Base-by-base conservation (phyloP, 2,888 invertebrate genomes). In the Polyploca ridens region DNA sequence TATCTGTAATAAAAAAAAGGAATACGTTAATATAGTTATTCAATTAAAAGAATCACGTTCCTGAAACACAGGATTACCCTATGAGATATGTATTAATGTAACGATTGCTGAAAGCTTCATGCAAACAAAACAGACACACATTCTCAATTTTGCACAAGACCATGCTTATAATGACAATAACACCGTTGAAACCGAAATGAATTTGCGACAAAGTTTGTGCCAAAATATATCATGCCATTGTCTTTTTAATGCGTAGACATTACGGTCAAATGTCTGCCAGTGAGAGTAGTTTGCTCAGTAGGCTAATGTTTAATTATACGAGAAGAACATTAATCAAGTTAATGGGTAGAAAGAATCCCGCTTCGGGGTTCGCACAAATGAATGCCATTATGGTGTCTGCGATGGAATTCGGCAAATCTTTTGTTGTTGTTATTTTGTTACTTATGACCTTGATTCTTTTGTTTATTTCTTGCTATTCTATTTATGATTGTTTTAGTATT, bases 1-100 rank as follows among this genome's bases (percentile, higher is more conserved):
- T 89, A 84, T 86, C 93, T 93, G 90, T 3, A 87, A 89, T 3
- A 88, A 86, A 88, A 41, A n/a, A 62, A 58, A 71, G 78, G 67
- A 41, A 64, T 64, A 19, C 57, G 61, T 75, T 67, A 64, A 11
- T 19, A 8, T 16, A 16, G n/a, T 35, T 3, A 19, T 16, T 35
- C 41, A 60, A 60, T 41, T 0, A 44, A 5, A 44, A 44, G 6
- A n/a, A 46, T 5, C 14, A 14, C 5, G 46, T 46, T n/a, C n/a
- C n/a, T n/a, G 5, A n/a, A n/a, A 6, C 14, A 10, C 10, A 35
- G 5, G 38, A 38, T 38, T 38, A 3, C 10, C 38, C 10, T 35
- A 35, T 27, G 27, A 27, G 27, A 27, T 2, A 27, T 27, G 27
- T 27, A 27, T 27, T 27, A 27, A 27, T 27, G 1, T 27, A 1